A percentile compares a stretch with the other conserved stretches of the same genome.
Evolutionary conservation across 1,140 invertebrate genomes (phyloP).

Genomic region (Bombus superbus): DNA sequence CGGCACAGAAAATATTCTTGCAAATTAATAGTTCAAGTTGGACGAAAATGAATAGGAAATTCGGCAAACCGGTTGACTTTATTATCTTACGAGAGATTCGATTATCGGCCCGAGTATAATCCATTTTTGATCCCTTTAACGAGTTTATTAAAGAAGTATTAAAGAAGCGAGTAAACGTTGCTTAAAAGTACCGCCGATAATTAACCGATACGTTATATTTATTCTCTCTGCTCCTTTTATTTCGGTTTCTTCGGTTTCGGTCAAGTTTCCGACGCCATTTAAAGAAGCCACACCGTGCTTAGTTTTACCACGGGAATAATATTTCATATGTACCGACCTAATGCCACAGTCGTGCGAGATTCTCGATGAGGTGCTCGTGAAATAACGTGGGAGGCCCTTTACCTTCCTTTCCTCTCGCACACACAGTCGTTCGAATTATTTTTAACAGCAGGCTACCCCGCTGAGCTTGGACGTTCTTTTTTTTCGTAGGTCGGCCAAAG

Average conservation of each 20-base stretch:
- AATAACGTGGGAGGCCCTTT: slow-evolving; percentile 41
- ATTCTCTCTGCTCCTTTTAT: background rate
- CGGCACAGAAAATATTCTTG: background rate
- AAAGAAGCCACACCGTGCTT: no score
- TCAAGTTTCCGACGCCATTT: no score
- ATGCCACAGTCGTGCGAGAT: background rate
- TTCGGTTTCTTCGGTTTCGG: no score
- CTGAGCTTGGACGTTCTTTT: background rate
- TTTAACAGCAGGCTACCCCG: slow-evolving; percentile 15
- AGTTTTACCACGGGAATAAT: no score
- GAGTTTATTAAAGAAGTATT: background rate
- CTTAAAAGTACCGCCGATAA: background rate
- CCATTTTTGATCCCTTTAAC: background rate
- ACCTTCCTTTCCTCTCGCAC: background rate
- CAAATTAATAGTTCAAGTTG: background rate
- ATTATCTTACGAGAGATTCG: background rate
- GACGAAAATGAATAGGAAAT: background rate
- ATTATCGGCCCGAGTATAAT: background rate
- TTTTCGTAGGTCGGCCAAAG: background rate
- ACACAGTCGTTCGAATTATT: slow-evolving; percentile 29
- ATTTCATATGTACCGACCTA: background rate
- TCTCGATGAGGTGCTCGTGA: background rate
- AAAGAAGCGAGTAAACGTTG: background rate
- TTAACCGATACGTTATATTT: background rate
- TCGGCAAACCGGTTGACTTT: background rate